Percentiles rank a stretch among this genome's conserved stretches.
Conservation (phyloP, 2,113 vertebrate genomes). For the Stigmatopora nigra region DNA sequence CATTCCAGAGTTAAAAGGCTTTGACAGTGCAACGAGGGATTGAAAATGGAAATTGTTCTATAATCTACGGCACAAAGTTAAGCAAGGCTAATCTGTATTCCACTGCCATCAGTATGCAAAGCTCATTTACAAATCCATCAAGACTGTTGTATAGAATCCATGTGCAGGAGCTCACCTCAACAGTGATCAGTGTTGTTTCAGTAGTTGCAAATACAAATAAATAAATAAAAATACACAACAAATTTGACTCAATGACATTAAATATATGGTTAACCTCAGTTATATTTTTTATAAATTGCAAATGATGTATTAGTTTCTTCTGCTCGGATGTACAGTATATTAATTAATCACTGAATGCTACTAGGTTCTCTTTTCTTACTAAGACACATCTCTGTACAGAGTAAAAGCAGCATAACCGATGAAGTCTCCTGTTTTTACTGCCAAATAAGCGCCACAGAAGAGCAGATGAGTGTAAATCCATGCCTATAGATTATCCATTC, state of each 20-base stretch:
- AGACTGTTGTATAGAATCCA: conserved; percentile 1
- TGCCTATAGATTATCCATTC: conserved; percentile 58
- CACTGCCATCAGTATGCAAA: conserved; percentile 44
- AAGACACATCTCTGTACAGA: conserved; percentile 23
- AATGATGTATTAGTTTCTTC: conserved; percentile 18
- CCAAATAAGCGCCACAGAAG: conserved; percentile 43
- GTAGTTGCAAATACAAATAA: conserved; percentile 1
- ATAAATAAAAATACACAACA: background rate
- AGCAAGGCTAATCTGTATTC: conserved; percentile 27
- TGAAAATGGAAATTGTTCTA: conserved; percentile 54
- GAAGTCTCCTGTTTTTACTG: conserved; percentile 32
- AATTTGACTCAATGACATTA: background rate
- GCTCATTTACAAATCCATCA: conserved; percentile 15
- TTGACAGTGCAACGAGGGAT: conserved; percentile 30
- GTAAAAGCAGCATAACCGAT: conserved; percentile 26
- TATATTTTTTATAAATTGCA: background rate
- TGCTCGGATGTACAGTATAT: conserved; percentile 5
- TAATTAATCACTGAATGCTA: conserved; percentile 28
- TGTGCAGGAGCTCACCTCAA: conserved; percentile 11
- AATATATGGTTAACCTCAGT: background rate
- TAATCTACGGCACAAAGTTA: conserved; percentile 46
- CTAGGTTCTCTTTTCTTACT: background rate
- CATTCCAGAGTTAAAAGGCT: conserved; percentile 16
- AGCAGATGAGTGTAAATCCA: conserved; percentile 58
- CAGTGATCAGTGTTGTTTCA: background rate